A percentile compares a stretch with the other conserved stretches of the same genome.
Conservation (phyloP, 2,113 vertebrate genomes). For the Donacobius atricapilla region DNA sequence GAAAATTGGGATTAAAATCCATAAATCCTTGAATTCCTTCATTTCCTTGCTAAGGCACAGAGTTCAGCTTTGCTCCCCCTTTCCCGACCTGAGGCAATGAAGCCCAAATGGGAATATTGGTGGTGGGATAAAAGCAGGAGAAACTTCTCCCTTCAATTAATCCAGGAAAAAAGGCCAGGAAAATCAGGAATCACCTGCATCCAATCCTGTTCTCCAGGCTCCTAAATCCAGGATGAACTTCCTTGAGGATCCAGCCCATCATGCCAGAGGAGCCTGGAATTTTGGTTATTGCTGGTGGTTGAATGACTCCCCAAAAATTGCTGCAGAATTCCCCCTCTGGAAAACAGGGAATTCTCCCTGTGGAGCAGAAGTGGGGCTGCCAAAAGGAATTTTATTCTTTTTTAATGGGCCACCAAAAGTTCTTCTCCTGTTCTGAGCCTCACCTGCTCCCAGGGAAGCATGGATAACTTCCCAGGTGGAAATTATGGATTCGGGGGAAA, state of each 20-base stretch:
- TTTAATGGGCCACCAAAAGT: not conserved
- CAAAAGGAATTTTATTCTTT: not conserved
- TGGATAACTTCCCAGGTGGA: not conserved
- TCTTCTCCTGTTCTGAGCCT: not conserved
- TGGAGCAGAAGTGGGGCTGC: not conserved
- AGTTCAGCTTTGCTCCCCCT: not conserved
- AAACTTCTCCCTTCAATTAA: not conserved
- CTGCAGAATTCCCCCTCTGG: not conserved
- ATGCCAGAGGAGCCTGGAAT: not conserved
- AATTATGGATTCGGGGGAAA: not conserved
- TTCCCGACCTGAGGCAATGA: not conserved
- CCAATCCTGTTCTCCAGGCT: not conserved
- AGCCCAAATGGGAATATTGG: not conserved
- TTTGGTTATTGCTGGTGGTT: not conserved
- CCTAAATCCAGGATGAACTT: not conserved
- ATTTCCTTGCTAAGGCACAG: not conserved
- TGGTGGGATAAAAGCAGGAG: not conserved
- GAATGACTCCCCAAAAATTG: accelerated
- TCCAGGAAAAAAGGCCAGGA: not conserved
- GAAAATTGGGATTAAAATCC: not conserved
- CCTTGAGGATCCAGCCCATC: not conserved
- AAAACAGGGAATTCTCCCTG: not conserved
- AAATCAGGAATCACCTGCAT: not conserved
- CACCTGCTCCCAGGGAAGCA: not conserved
- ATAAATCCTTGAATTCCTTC: not conserved